Evolutionary conservation across 2,113 vertebrate genomes (phyloP).

Genomic region (Tachysurus fulvidraco): DNA sequence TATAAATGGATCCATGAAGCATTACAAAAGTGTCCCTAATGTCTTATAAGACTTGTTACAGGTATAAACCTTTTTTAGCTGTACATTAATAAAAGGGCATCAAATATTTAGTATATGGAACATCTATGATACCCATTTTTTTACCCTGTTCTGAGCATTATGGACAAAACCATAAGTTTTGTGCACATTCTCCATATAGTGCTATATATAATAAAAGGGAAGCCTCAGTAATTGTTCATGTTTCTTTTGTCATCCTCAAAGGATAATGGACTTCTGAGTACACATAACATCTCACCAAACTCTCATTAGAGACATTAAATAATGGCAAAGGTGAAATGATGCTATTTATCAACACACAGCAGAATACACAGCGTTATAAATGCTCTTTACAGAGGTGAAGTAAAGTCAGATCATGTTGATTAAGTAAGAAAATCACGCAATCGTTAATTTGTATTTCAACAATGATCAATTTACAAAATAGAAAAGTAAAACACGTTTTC

Average conservation of each 20-base stretch:
- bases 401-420: no score
- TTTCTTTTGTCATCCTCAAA: neutral
- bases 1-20: neutral
- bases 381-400: no score
- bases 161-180: neutral
- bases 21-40: neutral
- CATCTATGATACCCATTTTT: no score
- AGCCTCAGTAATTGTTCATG: neutral
- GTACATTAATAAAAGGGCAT: no score
- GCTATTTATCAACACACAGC: no score
- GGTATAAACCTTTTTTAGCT: no score
- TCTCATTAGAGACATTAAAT: neutral
- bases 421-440: no score
- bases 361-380: neutral
- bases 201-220: neutral
- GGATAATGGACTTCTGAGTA: no score
- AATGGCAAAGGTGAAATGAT: no score
- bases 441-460: no score
- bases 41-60: neutral
- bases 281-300: neutral
- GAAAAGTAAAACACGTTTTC: neutral
- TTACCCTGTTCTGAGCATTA: no score
- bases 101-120: neutral
- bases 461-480: neutral
- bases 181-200: neutral